These are phyloP conservation scores for Limnothrissa miodon DNA, from an alignment of 2,113 vertebrate species.

Conservation along the genomic window DNA sequence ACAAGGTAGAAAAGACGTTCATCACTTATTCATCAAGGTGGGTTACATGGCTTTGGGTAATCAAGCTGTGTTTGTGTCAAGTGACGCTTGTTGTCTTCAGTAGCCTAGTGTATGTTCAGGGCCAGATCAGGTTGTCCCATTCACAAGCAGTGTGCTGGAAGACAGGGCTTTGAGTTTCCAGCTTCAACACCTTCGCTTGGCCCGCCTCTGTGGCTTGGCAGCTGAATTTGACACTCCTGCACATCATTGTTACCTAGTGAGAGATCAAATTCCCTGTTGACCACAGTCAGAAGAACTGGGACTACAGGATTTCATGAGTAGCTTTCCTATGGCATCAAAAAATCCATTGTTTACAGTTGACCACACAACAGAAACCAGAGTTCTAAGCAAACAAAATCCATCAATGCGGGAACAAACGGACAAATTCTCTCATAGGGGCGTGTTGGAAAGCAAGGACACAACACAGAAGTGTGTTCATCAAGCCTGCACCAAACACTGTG, in stretches of 20 bases:
- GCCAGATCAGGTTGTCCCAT: background rate
- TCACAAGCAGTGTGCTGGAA: background rate
- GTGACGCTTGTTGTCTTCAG: background rate
- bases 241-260: background rate
- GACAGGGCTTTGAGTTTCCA: background rate
- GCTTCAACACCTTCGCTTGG: background rate
- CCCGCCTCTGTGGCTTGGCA: conserved; percentile 3
- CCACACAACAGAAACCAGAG: background rate
- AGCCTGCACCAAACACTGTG: background rate
- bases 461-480: background rate
- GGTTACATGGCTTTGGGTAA: background rate
- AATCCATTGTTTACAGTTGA: background rate
- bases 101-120: background rate
- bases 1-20: background rate
- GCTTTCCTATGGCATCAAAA: background rate
- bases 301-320: background rate
- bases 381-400: background rate
- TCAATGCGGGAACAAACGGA: background rate
- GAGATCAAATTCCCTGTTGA: background rate
- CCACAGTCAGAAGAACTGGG: background rate
- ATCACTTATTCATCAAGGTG: background rate
- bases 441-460: background rate
- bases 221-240: background rate
- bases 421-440: background rate
- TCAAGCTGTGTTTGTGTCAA: conserved; percentile 12